Evolutionary conservation across 2,888 invertebrate species (phyloP), one percentile per base, ranked within the genome.

Genomic region (Exocentrus adspersus): DNA sequence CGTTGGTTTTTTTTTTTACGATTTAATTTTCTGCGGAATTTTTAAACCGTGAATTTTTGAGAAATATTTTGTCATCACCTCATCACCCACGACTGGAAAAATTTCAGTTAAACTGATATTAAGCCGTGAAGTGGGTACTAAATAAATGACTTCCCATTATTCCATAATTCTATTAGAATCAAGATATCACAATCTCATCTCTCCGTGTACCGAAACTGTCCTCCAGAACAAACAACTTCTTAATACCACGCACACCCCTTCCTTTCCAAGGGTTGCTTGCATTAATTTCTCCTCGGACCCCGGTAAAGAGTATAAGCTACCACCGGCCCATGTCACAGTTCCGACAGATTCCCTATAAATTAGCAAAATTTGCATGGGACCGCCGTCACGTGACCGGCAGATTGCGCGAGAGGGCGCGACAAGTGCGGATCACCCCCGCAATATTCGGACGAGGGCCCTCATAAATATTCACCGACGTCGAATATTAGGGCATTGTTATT

Each of bases 311-410:
- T 24, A 24, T 5, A n/a, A n/a, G n/a, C n/a, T n/a, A 14, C 37
- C 1, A 37, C 54, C 56, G 56, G 56, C 62, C 62, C 50, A 56
- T 43, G 59, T 51, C 62, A 50, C 68, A 52, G 68, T 72, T 71
- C 70, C 72, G 76, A 72, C 72, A 72, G 74, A 77, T 76, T 70
- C 72, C 72, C 77, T 75, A 75, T 74, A 77, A 78, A 78, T 78
- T 77, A 78, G 76, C 72, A 72, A 74, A 77, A 79, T 79, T 79
- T 79, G 79, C 79, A 79, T 79, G 74, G 75, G 76, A 76, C 73
- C 58, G 57, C 73, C 58, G 60, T 64, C 61, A 65, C 52, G 63
- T 66, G 66, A 66, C 68, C 68, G 62, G 52, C 68, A 68, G 65
- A 68, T 68, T 68, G 68, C 59, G 45, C 51, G 57, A 58, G 46